Percentiles rank a stretch among this genome's conserved stretches.
phyloP scores from a whole-genome alignment of 2,797 vertebrate species.

The Apodemus agrarius region DNA sequence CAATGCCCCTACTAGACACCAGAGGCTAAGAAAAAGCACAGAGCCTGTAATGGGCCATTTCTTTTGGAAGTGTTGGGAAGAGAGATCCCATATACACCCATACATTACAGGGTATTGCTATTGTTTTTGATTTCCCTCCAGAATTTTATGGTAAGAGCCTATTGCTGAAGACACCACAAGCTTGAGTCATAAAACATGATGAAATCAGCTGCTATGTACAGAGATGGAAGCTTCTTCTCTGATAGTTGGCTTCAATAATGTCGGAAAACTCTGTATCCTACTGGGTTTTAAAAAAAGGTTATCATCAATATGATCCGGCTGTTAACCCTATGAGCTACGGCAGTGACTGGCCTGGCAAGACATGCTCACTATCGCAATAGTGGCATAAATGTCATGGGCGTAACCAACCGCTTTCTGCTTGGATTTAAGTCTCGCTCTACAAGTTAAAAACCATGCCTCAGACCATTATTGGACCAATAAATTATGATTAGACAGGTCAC shows the following conservation, averaged over 20 bases:
- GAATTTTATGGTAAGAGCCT: neutral
- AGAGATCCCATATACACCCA: neutral
- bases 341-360: neutral
- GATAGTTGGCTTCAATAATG: neutral
- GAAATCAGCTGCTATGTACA: neutral
- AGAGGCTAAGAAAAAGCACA: neutral
- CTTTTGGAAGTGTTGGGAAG: neutral
- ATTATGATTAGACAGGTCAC: neutral
- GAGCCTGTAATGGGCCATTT: neutral
- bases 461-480: neutral
- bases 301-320: neutral
- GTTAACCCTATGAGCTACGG: neutral
- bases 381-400: neutral
- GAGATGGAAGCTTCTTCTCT: neutral
- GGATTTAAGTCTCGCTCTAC: neutral
- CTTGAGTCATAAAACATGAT: neutral
- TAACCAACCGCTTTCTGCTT: neutral
- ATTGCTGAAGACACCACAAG: neutral
- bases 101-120: neutral
- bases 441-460: neutral
- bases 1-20: neutral
- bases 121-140: neutral
- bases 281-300: neutral
- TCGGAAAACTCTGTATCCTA: neutral
- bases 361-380: neutral